phyloP scores from a whole-genome alignment of 2,888 invertebrate species.

The Anarsia innoxiella region DNA sequence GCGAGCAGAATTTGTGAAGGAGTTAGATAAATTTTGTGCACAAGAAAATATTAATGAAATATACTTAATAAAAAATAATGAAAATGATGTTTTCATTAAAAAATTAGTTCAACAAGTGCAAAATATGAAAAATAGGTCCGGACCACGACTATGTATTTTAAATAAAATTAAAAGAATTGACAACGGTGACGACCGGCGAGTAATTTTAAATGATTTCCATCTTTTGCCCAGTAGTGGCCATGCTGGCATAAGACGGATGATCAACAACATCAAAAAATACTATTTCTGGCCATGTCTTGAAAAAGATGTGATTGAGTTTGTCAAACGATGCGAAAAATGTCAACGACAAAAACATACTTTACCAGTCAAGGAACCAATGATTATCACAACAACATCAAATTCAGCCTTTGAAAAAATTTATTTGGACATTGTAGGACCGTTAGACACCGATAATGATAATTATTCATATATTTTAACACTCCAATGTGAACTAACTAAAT shows the following conservation, averaged over 20 bases:
- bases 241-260: constrained; percentile 12
- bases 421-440: constrained; percentile 14
- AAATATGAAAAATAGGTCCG: no score
- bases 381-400: constrained; percentile 12
- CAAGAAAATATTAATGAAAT: no score
- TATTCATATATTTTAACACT: constrained; percentile 10
- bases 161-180: no score
- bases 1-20: no score
- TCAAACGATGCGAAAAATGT: constrained; percentile 16
- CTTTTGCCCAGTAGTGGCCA: constrained; percentile 15
- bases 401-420: constrained; percentile 13
- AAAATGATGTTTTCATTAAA: no score
- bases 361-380: constrained; percentile 11
- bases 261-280: constrained; percentile 12
- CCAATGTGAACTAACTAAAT: constrained; percentile 14
- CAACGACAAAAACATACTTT: constrained; percentile 14
- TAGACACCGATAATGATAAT: constrained; percentile 7
- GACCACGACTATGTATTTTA: no score
- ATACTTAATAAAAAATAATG: no score
- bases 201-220: constrained; percentile 13
- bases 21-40: no score
- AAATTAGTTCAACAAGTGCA: no score
- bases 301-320: constrained; percentile 17
- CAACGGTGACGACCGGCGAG: no score
- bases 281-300: constrained; percentile 12